These are phyloP conservation scores for Thymelicus sylvestris DNA, from an alignment of 2,888 invertebrate genomes.

Conservation along the genomic window DNA sequence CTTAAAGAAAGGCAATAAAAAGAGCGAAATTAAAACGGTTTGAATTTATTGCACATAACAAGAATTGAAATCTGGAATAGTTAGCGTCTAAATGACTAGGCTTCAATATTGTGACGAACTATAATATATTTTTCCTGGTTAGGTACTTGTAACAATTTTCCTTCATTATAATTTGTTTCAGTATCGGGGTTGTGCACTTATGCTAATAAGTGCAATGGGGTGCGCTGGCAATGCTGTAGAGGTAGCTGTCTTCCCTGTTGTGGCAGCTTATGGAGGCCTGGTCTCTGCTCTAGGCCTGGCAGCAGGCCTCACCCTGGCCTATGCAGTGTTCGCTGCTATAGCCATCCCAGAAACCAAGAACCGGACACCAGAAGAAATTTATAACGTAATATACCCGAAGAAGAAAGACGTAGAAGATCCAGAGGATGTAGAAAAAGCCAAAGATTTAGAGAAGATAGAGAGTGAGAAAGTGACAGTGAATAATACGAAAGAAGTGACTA, in stretches of 20 bases:
- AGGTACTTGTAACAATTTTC: no score
- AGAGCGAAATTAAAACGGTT: no score
- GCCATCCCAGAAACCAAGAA: conserved; percentile 61
- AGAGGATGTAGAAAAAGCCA: not conserved
- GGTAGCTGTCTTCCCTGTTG: conserved; percentile 55
- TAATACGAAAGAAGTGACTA: conserved; percentile 21
- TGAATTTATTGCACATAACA: no score
- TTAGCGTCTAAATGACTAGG: no score
- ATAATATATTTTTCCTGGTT: no score
- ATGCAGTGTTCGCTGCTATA: conserved; percentile 49
- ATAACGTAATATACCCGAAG: conserved; percentile 44
- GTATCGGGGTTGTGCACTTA: conserved; percentile 66
- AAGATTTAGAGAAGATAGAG: conserved; percentile 1
- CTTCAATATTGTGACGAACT: no score
- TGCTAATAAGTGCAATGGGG: conserved; percentile 54
- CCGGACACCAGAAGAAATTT: conserved; percentile 54
- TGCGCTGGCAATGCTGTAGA: conserved; percentile 61
- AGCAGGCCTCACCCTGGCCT: conserved; percentile 53
- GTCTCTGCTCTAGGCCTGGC: conserved; percentile 53
- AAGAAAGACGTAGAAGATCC: conserved; percentile 13
- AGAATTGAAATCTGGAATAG: no score
- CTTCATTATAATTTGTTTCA: conserved; percentile 40
- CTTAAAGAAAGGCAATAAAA: no score
- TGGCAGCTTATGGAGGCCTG: conserved; percentile 48
- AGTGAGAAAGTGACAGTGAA: conserved; percentile 9